These are phyloP conservation scores for Anguilla marmorata DNA, from an alignment of 2,797 vertebrate genomes.

Conservation along the genomic window DNA sequence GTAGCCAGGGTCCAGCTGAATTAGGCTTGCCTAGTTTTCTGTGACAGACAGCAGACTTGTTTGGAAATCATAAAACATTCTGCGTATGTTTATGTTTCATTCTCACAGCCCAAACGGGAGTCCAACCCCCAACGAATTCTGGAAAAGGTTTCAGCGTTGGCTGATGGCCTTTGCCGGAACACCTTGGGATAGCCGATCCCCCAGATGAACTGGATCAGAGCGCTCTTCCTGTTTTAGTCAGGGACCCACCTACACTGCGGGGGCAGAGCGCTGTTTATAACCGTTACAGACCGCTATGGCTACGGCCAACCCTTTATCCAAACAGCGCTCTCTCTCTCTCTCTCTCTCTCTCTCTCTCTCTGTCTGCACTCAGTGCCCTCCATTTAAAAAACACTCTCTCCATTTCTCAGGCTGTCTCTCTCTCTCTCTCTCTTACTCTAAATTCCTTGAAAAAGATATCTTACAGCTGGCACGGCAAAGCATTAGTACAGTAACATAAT, in stretches of 20 bases:
- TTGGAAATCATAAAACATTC: no score
- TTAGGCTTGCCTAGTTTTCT: no score
- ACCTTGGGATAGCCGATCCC: neutral
- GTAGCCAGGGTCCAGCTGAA: no score
- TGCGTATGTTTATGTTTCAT: neutral
- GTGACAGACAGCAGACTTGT: no score
- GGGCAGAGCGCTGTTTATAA: constrained; percentile 15
- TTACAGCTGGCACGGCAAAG: constrained; percentile 17
- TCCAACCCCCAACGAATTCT: neutral
- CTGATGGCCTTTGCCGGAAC: neutral
- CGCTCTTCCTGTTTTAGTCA: neutral
- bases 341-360: neutral
- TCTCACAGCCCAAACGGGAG: neutral
- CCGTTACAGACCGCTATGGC: constrained; percentile 11
- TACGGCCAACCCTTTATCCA: neutral
- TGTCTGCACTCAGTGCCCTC: constrained; percentile 1
- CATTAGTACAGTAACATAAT: neutral
- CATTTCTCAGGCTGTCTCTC: no score
- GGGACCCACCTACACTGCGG: neutral
- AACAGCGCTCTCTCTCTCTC: constrained; percentile 5
- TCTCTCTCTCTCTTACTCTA: constrained; percentile 9
- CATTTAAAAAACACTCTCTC: constrained; percentile 11
- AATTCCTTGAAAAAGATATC: constrained; percentile 30
- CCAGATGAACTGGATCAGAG: neutral
- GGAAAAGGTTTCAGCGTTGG: no score